phyloP scores from a whole-genome alignment of 2,797 vertebrate genomes.

The Sandelia bainsii region DNA sequence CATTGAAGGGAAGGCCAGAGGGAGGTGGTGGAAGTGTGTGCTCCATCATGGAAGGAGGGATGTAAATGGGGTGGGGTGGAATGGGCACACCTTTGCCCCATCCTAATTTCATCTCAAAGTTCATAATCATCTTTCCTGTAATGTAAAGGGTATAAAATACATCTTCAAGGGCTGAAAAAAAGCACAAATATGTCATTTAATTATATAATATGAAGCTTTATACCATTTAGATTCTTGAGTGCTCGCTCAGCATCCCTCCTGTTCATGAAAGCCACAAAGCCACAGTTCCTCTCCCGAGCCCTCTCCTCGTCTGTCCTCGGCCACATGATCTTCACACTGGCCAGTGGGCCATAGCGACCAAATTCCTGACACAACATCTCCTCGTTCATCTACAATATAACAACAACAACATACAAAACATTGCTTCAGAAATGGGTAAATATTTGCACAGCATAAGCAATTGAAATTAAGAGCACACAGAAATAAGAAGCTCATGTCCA shows the following conservation, averaged over 20 bases:
- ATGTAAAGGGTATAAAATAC: conserved; percentile 21
- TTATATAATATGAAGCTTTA: neutral
- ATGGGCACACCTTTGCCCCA: conserved; percentile 99
- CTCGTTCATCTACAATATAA: conserved; percentile 93
- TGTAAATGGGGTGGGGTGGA: conserved; percentile 99
- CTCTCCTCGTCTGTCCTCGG: conserved; percentile 98
- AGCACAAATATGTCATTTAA: neutral
- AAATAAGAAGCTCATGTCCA: neutral
- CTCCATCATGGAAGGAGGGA: conserved; percentile 99
- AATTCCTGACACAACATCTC: conserved; percentile 99
- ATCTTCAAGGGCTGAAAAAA: neutral
- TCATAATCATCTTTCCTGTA: conserved; percentile 99
- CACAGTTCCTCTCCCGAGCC: conserved; percentile 98
- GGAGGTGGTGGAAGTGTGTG: conserved; percentile 98
- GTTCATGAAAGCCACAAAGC: conserved; percentile 99
- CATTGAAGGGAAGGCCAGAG: conserved; percentile 98
- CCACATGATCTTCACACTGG: conserved; percentile 99
- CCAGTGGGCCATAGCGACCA: conserved; percentile 96
- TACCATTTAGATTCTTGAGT: conserved; percentile 97
- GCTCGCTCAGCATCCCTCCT: conserved; percentile 98
- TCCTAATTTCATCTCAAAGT: conserved; percentile 99
- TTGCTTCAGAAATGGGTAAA: neutral
- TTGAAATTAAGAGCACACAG: neutral
- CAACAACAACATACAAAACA: neutral
- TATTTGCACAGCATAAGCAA: neutral